phyloP scores from a whole-genome alignment of 2,888 invertebrate genomes.

The Spicauda simplicius region DNA sequence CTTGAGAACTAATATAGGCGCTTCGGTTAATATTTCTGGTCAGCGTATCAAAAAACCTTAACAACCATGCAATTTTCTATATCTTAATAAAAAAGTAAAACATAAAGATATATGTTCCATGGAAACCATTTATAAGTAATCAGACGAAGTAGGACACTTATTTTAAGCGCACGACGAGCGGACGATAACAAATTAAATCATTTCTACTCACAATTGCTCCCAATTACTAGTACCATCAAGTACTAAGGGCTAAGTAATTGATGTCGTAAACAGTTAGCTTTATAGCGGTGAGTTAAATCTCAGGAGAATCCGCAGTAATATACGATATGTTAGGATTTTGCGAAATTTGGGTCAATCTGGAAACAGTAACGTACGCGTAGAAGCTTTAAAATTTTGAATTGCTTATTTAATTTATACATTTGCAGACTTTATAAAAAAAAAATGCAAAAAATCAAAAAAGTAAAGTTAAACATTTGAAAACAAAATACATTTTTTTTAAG shows the following conservation, averaged over 20 bases:
- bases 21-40: too few species aligned
- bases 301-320: constrained; percentile 22
- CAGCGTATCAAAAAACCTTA: too few species aligned
- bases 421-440: too few species aligned
- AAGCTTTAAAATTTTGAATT: too few species aligned
- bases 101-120: background rate
- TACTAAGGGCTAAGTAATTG: constrained; percentile 37
- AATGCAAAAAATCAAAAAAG: too few species aligned
- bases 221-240: constrained; percentile 37
- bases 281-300: constrained; percentile 33
- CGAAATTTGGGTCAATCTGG: background rate
- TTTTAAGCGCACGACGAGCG: constrained; percentile 29
- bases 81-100: background rate
- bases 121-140: constrained; percentile 15
- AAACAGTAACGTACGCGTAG: too few species aligned
- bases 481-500: too few species aligned
- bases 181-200: constrained; percentile 38
- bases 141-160: constrained; percentile 29
- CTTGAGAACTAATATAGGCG: too few species aligned
- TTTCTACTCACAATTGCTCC: constrained; percentile 37
- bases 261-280: constrained; percentile 35
- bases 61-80: too few species aligned
- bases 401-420: too few species aligned
- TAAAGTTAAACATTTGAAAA: too few species aligned
- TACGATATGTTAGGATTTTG: background rate